phyloP scores from a whole-genome alignment of 2,888 invertebrate species.

The Elaeidobius kamerunicus region DNA sequence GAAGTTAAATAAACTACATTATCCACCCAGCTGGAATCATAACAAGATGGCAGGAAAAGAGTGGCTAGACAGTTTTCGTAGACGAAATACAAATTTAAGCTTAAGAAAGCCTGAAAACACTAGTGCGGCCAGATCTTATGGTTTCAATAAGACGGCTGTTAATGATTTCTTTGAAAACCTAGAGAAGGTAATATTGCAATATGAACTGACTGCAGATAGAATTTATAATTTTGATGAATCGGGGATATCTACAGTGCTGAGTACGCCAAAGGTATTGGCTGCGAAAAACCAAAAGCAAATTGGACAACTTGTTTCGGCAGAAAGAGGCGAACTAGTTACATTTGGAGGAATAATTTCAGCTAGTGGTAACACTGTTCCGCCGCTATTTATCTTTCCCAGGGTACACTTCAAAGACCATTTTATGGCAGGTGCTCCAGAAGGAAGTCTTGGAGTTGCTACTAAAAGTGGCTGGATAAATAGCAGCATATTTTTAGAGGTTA shows the following conservation, averaged over 20 bases:
- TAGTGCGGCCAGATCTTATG: conserved; percentile 34
- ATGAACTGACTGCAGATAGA: neutral
- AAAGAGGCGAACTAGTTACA: conserved; percentile 44
- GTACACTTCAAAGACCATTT: conserved; percentile 11
- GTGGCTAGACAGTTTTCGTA: neutral
- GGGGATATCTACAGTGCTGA: neutral
- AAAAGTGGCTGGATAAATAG: conserved; percentile 12
- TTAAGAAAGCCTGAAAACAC: conserved; percentile 28
- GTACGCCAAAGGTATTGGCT: neutral
- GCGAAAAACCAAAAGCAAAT: conserved; percentile 8
- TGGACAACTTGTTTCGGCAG: conserved; percentile 32
- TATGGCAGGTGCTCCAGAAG: conserved; percentile 6
- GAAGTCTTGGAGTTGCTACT: conserved; percentile 3
- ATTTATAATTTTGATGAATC: neutral
- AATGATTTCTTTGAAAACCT: conserved; percentile 33
- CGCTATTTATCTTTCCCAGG: conserved; percentile 37
- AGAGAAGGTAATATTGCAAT: neutral
- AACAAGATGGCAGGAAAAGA: conserved; percentile 6
- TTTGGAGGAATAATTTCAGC: conserved; percentile 40
- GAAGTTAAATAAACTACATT: conserved; percentile 1
- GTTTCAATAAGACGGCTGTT: conserved; percentile 36
- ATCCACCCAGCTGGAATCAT: conserved; percentile 8
- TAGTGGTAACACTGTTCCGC: conserved; percentile 40
- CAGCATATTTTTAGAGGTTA: neutral
- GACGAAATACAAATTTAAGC: conserved; percentile 29